phyloP scores from a whole-genome alignment of 2,113 vertebrate species.

The Spilogale gracilis region DNA sequence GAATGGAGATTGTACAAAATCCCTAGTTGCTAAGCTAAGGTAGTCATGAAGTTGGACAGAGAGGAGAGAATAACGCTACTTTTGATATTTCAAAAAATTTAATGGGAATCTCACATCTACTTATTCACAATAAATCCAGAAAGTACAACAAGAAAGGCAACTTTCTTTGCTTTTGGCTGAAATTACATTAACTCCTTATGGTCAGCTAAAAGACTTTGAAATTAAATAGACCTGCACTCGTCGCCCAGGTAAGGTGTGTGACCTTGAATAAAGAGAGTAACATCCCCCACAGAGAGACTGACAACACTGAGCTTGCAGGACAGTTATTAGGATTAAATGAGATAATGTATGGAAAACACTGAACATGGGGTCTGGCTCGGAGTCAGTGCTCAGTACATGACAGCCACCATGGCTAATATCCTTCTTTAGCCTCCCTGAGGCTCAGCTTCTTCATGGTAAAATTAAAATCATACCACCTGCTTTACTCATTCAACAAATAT shows the following conservation, averaged over 20 bases:
- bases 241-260: not conserved
- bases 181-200: not conserved
- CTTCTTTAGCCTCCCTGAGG: not conserved
- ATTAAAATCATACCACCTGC: not conserved
- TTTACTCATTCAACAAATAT: constrained; percentile 47
- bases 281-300: not conserved
- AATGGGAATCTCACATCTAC: not conserved
- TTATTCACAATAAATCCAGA: not conserved
- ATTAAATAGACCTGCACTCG: not conserved
- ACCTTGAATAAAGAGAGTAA: not conserved
- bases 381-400: not conserved
- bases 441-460: not conserved
- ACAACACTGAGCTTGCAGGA: not conserved
- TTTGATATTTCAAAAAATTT: not conserved
- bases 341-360: not conserved
- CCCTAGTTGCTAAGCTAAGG: not conserved
- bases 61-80: not conserved
- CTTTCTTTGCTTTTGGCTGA: not conserved
- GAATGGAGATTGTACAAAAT: not conserved
- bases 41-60: no score
- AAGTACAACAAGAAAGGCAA: not conserved
- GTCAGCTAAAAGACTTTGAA: not conserved
- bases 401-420: not conserved
- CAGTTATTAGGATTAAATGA: not conserved
- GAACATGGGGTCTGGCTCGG: not conserved